These are phyloP conservation scores for Gallinago solitaria DNA, from an alignment of 2,797 vertebrate species.

Conservation along the genomic window DNA sequence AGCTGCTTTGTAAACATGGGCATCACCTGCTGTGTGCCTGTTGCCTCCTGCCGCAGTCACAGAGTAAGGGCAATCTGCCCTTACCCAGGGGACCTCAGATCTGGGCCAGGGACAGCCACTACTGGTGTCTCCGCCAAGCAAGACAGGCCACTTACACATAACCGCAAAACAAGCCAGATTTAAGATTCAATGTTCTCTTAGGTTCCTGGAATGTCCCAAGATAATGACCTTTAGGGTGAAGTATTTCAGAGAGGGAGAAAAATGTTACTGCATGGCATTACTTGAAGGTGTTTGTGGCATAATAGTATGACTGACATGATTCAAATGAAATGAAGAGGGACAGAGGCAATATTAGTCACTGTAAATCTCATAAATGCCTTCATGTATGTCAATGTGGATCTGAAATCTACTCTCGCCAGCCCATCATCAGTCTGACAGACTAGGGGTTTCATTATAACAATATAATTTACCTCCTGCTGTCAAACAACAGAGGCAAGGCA, in stretches of 20 bases:
- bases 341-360: background rate
- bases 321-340: background rate
- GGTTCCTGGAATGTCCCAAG: background rate
- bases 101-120: background rate
- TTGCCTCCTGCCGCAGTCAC: background rate
- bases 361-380: background rate
- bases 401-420: background rate
- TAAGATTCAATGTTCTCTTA: background rate
- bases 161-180: background rate
- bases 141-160: background rate
- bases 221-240: background rate
- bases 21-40: background rate
- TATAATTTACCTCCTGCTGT: background rate
- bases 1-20: background rate
- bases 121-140: background rate
- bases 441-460: background rate
- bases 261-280: background rate
- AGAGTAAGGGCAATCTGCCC: background rate
- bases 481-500: background rate
- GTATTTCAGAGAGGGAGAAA: background rate
- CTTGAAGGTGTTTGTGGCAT: background rate
- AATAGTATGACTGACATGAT: background rate
- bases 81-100: background rate
- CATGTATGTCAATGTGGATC: background rate
- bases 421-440: background rate